These are phyloP conservation scores for Rhinolophus sinicus DNA, from an alignment of 2,113 vertebrate species.

Conservation along the genomic window DNA sequence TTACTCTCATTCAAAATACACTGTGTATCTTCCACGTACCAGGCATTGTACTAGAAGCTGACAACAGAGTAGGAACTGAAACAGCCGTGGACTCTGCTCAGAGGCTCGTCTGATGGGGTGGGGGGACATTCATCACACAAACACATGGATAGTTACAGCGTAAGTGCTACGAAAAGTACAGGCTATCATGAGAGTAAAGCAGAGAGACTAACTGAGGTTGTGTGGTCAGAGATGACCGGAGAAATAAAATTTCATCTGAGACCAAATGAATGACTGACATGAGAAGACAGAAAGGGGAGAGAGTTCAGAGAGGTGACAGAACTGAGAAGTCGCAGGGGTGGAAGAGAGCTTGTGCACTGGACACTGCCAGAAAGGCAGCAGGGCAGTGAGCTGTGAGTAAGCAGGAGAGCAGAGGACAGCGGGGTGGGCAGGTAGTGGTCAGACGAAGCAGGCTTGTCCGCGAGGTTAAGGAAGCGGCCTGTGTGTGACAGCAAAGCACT, in stretches of 20 bases:
- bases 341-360: not conserved
- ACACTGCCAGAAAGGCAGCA: not conserved
- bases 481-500: not conserved
- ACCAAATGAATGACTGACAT: not conserved
- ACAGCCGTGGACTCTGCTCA: not conserved
- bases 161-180: not conserved
- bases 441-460: not conserved
- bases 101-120: not conserved
- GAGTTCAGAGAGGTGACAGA: not conserved
- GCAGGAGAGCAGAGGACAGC: accelerated
- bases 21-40: not conserved
- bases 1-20: not conserved
- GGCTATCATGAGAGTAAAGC: not conserved
- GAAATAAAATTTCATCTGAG: not conserved
- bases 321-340: not conserved
- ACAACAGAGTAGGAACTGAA: not conserved
- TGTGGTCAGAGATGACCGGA: not conserved
- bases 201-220: not conserved
- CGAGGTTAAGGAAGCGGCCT: no score
- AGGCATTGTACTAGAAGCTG: not conserved
- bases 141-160: not conserved
- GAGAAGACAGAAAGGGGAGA: not conserved
- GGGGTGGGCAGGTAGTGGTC: not conserved
- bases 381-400: not conserved
- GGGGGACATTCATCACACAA: accelerated